Evolutionary conservation across 2,888 invertebrate species (phyloP).

Genomic region (Heteromurus nitidus): DNA sequence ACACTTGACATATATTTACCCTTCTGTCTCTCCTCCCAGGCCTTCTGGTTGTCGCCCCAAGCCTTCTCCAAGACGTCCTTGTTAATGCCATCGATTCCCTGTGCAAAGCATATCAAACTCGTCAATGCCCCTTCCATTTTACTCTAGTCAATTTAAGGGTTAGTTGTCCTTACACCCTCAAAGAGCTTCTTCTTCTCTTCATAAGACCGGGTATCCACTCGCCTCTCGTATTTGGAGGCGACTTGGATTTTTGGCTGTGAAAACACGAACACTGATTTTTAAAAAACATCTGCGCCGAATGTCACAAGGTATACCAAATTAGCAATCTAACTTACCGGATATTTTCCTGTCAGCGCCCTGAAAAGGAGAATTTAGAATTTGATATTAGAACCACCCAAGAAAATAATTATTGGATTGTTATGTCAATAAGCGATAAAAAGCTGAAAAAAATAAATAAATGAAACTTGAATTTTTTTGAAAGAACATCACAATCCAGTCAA

Average conservation of each 20-base stretch:
- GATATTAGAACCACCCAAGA: no score
- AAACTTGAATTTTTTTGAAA: no score
- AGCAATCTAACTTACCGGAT: slow-evolving; percentile 85
- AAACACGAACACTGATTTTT: slow-evolving; percentile 51
- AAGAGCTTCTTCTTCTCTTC: slow-evolving; percentile 97
- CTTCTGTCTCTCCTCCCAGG: slow-evolving; percentile 92
- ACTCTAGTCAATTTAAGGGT: no score
- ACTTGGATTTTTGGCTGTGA: slow-evolving; percentile 99
- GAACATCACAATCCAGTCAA: no score
- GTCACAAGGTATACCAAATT: slow-evolving; percentile 5
- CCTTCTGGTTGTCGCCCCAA: slow-evolving; percentile 91
- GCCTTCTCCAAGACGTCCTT: slow-evolving; percentile 90
- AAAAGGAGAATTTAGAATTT: no score
- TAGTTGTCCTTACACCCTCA: slow-evolving; percentile 88
- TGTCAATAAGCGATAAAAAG: no score
- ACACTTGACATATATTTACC: no score
- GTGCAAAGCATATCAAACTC: slow-evolving; percentile 1
- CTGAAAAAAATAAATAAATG: no score
- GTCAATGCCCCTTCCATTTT: no score
- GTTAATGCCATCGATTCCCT: slow-evolving; percentile 89
- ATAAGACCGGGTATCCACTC: slow-evolving; percentile 97
- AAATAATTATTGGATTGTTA: no score
- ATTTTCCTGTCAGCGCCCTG: slow-evolving; percentile 94
- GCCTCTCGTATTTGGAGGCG: slow-evolving; percentile 98
- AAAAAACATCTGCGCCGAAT: no score